Evolutionary conservation across 2,113 vertebrate species (phyloP), one percentile per base, ranked within the genome.

Genomic region (Toxotes jaculatrix): DNA sequence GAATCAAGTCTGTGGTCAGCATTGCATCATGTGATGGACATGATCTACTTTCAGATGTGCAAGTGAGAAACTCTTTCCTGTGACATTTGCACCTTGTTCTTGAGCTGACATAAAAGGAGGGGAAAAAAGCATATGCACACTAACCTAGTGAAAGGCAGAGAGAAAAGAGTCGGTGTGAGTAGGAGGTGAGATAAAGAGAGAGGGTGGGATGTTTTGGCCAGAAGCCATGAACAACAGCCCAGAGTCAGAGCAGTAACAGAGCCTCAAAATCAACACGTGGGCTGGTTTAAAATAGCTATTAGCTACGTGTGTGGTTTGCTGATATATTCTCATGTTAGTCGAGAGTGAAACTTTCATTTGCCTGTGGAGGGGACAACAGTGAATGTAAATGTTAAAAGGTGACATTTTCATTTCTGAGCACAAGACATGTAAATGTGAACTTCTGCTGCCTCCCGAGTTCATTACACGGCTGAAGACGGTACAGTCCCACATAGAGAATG

Each of bases 161-260:
- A 56, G 27, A 4, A 71, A 21, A 19, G 49, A 32, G 57, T 27
- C 31, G 49, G 43, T 49, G 49, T 64, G 73, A 49, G 72, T 45
- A 53, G 74, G 71, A 76, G 67, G 63, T 59, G 62, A 89, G 64
- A 70, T 86, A 70, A 77, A 87, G 73, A 57, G 12, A 10, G 45
- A 77, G 17, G 67, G 80, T 23, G 23, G 42, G 36, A 55, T 71
- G 82, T 79, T 77, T 19, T 87, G 81, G 81, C 87, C 77, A 74
- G 49, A 79, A 74, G 87, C 81, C 76, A 73, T 5, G 0, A 64
- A 80, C 78, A 88, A 79, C 56, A 17, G 14, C 19, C 19, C 38
- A 53, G 73, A 31, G 23, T 19, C 14, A 7, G 0, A 3, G 13
- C 27, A 71, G 32, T 8, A 49, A 49, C 49, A 5, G 40, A 62